Evolutionary conservation across 2,113 vertebrate genomes (phyloP).

Genomic region (Uria lomvia): DNA sequence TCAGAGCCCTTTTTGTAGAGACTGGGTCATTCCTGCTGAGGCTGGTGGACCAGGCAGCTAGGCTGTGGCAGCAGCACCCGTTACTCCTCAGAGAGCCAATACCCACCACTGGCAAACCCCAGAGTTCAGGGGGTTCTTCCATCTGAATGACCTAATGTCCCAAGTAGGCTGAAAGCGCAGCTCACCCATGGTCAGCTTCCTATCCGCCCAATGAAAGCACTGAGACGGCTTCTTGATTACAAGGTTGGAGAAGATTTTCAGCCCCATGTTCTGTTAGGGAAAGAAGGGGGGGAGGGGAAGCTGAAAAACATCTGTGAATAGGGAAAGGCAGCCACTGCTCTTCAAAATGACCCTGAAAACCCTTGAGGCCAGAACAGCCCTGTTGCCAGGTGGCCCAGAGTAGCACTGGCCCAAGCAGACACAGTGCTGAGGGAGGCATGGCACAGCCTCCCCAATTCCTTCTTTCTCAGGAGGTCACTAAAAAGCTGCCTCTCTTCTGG

Average conservation of each 20-base stretch:
- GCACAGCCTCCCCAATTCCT: neutral
- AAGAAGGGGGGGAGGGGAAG: neutral
- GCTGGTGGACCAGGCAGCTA: neutral
- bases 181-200: slow-evolving; percentile 5
- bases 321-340: neutral
- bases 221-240: slow-evolving; percentile 43
- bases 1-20: neutral
- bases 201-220: neutral
- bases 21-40: neutral
- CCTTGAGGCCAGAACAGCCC: neutral
- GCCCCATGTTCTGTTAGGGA: slow-evolving; percentile 36
- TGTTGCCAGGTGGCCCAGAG: rapidly evolving
- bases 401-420: neutral
- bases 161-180: neutral
- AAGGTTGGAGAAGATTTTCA: slow-evolving; percentile 68
- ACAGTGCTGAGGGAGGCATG: neutral
- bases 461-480: neutral
- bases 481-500: neutral
- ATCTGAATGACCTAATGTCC: neutral
- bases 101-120: neutral
- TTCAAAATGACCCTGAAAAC: neutral
- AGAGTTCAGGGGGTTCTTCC: neutral
- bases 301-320: neutral
- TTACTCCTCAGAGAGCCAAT: neutral
- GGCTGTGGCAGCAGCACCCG: neutral